Evolutionary conservation across 2,113 vertebrate genomes (phyloP).

Genomic region (Melospiza melodia): DNA sequence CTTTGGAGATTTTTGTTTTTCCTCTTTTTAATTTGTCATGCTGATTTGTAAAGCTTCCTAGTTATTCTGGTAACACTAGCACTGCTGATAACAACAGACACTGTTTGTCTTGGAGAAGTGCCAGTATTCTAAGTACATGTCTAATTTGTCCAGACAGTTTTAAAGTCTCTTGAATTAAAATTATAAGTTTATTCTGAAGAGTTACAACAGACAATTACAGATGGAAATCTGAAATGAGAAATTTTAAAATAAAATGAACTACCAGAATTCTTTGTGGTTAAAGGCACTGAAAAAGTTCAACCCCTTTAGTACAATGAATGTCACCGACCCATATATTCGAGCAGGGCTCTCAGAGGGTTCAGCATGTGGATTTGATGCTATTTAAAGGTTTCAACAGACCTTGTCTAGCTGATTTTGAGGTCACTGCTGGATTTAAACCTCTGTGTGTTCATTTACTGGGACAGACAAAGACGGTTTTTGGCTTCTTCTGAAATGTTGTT

Average conservation of each 20-base stretch:
- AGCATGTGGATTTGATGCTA: background rate
- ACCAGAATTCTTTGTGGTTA: background rate
- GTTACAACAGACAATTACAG: conserved; percentile 17
- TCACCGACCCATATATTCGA: background rate
- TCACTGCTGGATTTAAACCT: background rate
- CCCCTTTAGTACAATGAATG: background rate
- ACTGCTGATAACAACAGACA: conserved; percentile 59
- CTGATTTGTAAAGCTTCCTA: conserved; percentile 58
- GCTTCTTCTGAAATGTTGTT: background rate
- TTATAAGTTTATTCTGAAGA: conserved; percentile 36
- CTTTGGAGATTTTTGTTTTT: conserved; percentile 50
- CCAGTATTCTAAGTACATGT: conserved; percentile 43
- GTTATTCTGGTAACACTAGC: conserved; percentile 50
- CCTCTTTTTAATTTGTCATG: conserved; percentile 63
- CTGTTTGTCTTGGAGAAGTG: conserved; percentile 54
- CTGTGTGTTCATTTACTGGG: background rate
- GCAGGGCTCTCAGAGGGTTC: background rate
- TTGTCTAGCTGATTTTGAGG: background rate
- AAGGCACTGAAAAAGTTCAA: background rate
- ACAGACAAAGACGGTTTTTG: background rate
- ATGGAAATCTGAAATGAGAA: conserved; percentile 5
- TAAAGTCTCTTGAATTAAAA: conserved; percentile 51
- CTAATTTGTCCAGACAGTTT: conserved; percentile 65
- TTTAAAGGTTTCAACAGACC: background rate
- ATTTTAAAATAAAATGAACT: background rate